Base-by-base conservation (phyloP, 2,888 invertebrate genomes). In the Amaurobius ferox region DNA sequence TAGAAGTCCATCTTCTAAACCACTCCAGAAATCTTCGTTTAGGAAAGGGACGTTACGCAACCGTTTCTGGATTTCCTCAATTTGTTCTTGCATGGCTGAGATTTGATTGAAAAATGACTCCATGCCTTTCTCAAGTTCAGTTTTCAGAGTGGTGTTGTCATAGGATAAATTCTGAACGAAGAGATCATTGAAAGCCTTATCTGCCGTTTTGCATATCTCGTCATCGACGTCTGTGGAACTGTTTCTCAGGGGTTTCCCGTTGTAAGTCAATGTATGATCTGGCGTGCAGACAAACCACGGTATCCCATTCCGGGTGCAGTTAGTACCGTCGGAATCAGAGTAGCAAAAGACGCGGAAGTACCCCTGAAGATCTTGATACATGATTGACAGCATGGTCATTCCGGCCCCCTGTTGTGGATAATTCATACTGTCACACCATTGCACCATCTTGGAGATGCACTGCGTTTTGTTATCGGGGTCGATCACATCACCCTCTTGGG, bases 241-340 rank as follows among this genome's bases (percentile, higher is more conserved):
- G 0, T 13, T 35, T 9, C 44, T 67, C 13, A 79, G 11, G 16
- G 30, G 13, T 0, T 72, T 19, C 3, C 79, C 86, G 16, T 86
- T 73, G 79, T 86, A 86, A 19, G 29, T 30, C 2, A 86, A 28
- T 2, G 66, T 19, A 28, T 73, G 28, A 1, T 79, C 74, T 1
- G 32, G 68, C 11, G 67, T 40, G 19, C 86, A 86, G 26, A 28
- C 11, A 26, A 86, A 71, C 86, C 86, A 86, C 0, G 73, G 61
- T 16, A n/a, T 16, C 40, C 29, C 64, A 35, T 86, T 79, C 29
- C 67, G 79, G 44, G 79, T 86, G 40, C 86, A 86, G 79, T 86
- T 74, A 1, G 79, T 79, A 16, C 79, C 86, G 0, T 74, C 74
- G 26, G 73, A 68, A 68, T 86, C 86, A 0, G 79, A 61, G 6